Conservation (phyloP, 2,113 vertebrate genomes). For the Amphiprion ocellaris region DNA sequence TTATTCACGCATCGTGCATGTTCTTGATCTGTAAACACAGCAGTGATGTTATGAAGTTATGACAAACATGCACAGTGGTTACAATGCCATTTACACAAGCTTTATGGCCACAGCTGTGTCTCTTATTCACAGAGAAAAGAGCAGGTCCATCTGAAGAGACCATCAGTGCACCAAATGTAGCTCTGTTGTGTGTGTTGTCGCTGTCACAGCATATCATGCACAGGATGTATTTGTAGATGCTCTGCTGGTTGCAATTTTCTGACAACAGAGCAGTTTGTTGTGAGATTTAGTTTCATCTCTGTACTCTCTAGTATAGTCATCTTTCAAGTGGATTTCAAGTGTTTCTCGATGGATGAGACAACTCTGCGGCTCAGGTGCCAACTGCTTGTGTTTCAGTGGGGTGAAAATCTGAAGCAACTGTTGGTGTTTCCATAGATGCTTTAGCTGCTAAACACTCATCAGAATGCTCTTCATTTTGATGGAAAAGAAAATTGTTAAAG, state of each 20-base stretch:
- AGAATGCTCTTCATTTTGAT: too few species aligned
- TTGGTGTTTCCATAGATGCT: neutral
- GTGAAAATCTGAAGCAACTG: neutral
- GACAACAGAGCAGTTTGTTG: neutral
- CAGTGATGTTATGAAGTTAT: neutral
- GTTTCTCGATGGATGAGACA: constrained; percentile 2
- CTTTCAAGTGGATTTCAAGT: constrained; percentile 9
- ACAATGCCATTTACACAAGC: too few species aligned
- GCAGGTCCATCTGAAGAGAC: neutral
- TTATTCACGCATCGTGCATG: neutral
- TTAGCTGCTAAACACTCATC: neutral
- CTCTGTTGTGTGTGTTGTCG: neutral
- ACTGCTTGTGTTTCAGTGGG: neutral
- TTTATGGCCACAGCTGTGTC: neutral
- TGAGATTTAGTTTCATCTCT: constrained; percentile 12
- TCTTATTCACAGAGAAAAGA: neutral
- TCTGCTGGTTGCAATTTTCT: constrained; percentile 1
- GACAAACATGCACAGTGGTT: too few species aligned
- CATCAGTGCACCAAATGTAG: neutral
- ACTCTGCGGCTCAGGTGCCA: neutral
- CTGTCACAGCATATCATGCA: neutral
- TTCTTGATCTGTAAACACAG: neutral
- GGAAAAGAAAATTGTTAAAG: too few species aligned
- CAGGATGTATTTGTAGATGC: neutral
- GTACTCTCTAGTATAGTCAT: neutral